Evolutionary conservation across 2,888 invertebrate genomes (phyloP).

Genomic region (Pammene fasciana): DNA sequence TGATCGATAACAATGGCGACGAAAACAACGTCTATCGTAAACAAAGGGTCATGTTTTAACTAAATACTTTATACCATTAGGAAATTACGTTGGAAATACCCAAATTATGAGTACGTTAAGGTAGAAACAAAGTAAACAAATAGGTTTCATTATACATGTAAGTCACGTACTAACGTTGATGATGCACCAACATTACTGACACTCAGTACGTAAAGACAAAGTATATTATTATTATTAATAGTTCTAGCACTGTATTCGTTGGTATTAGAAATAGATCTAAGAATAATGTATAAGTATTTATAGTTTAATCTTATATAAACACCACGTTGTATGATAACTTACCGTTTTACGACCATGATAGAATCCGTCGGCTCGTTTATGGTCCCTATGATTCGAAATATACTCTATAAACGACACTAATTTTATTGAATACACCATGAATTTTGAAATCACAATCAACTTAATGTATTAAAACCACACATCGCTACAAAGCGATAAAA

Average conservation of each 20-base stretch:
- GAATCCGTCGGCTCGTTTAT: conserved; percentile 82
- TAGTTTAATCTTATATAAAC: conserved; percentile 33
- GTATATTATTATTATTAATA: not conserved
- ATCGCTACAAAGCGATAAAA: conserved; percentile 80
- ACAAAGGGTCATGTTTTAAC: conserved; percentile 36
- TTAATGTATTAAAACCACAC: conserved; percentile 74
- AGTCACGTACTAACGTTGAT: conserved; percentile 32
- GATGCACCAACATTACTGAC: conserved; percentile 15
- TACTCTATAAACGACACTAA: conserved; percentile 75
- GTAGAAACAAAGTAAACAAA: conserved; percentile 40
- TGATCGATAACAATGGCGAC: conserved; percentile 40
- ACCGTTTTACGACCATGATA: conserved; percentile 84
- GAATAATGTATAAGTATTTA: not conserved
- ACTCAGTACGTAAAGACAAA: conserved; percentile 12
- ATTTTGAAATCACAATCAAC: conserved; percentile 78
- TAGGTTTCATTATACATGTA: conserved; percentile 28
- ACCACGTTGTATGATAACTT: conserved; percentile 60
- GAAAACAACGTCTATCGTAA: conserved; percentile 39
- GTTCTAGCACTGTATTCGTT: not conserved
- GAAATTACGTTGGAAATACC: conserved; percentile 9
- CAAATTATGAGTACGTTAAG: conserved; percentile 12
- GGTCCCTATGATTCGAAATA: conserved; percentile 83
- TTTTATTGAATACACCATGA: conserved; percentile 78
- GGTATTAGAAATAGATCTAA: not conserved
- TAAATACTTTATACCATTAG: conserved; percentile 14